Conservation (phyloP, 2,888 invertebrate species). For the Leucoma salicis region DNA sequence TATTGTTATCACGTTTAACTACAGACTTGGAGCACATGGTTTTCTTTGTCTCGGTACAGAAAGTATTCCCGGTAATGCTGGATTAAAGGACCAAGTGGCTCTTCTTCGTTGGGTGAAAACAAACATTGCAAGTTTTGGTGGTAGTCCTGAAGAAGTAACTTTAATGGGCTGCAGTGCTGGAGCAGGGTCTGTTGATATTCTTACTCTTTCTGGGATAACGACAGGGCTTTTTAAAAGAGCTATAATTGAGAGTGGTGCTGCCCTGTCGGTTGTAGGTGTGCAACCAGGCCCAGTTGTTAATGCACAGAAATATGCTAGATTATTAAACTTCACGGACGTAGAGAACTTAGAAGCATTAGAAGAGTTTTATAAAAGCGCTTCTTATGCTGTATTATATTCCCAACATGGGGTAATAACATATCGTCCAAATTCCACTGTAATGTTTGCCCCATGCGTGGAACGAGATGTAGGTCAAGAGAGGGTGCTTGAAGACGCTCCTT, state of each 20-base stretch:
- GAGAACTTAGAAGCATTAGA: conserved; percentile 59
- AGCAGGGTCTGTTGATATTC: conserved; percentile 78
- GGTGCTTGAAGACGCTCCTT: conserved; percentile 64
- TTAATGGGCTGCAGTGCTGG: conserved; percentile 92
- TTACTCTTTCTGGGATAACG: conserved; percentile 55
- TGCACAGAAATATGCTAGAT: conserved; percentile 62
- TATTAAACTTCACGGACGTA: conserved; percentile 62
- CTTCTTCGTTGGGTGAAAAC: conserved; percentile 89
- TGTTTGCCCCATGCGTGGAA: conserved; percentile 70
- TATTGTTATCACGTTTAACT: conserved; percentile 86
- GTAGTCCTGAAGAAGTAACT: conserved; percentile 89
- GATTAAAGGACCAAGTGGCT: conserved; percentile 91
- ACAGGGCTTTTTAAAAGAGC: conserved; percentile 62
- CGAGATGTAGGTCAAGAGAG: conserved; percentile 49
- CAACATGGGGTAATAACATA: conserved; percentile 52
- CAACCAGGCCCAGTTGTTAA: conserved; percentile 64
- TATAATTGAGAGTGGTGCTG: conserved; percentile 70
- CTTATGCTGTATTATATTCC: no score
- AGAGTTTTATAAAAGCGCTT: conserved; percentile 63
- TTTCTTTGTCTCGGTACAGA: conserved; percentile 84
- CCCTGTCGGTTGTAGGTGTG: conserved; percentile 62
- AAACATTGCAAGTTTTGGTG: conserved; percentile 89
- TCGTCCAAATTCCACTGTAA: conserved; percentile 69
- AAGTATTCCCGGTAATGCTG: conserved; percentile 91
- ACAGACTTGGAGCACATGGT: conserved; percentile 87